Percentiles rank a stretch among this genome's conserved stretches.
These are phyloP conservation scores for Chroicocephalus ridibundus DNA, from an alignment of 2,113 vertebrate species.

Conservation along the genomic window DNA sequence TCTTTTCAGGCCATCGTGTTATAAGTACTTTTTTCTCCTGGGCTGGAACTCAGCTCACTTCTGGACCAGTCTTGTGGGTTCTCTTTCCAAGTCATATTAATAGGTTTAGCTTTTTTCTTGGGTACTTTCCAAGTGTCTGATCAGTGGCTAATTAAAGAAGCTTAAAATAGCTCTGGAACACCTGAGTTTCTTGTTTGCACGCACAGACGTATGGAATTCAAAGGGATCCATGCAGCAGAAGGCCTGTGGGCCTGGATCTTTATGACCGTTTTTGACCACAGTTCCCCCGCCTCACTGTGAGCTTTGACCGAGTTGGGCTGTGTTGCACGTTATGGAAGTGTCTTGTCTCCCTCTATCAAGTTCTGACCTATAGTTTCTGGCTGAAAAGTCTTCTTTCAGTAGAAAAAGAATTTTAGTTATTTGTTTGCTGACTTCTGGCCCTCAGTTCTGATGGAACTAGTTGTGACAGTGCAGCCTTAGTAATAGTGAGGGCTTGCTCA, in stretches of 20 bases:
- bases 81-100: not conserved
- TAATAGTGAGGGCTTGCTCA: not conserved
- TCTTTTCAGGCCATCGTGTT: fast-evolving
- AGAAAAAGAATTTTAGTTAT: not conserved
- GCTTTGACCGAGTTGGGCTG: not conserved
- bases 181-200: not conserved
- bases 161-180: not conserved
- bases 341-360: not conserved
- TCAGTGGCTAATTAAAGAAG: not conserved
- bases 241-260: not conserved
- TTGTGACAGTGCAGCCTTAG: not conserved
- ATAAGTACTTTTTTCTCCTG: not conserved
- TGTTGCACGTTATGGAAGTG: not conserved
- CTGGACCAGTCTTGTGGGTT: not conserved
- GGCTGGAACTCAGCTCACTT: not conserved
- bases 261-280: not conserved
- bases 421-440: not conserved
- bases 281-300: not conserved
- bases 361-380: not conserved
- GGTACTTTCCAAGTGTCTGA: not conserved
- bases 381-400: not conserved
- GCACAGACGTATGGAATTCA: not conserved
- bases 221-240: not conserved
- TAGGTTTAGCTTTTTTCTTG: not conserved
- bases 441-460: not conserved